Evolutionary conservation across 2,888 invertebrate genomes (phyloP).

Genomic region (Dioctria linearis): DNA sequence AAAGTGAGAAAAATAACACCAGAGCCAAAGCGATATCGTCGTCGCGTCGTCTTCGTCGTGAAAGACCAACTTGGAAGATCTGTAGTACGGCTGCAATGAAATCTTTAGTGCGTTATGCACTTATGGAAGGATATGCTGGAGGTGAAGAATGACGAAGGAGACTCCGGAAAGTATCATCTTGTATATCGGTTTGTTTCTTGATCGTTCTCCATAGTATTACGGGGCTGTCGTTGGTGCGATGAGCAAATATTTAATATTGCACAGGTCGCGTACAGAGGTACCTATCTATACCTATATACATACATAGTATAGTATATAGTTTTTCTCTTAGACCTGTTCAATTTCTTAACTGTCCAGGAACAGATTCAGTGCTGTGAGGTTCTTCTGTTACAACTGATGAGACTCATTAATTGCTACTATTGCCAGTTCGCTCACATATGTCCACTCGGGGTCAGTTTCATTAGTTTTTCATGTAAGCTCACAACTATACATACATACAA

Average conservation of each 20-base stretch:
- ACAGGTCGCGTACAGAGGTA: conserved; percentile 25
- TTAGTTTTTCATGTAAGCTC: conserved; percentile 42
- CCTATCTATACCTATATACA: not conserved
- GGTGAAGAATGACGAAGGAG: conserved; percentile 41
- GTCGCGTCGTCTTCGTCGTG: too few species aligned
- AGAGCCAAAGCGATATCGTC: not conserved
- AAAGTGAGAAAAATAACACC: conserved; percentile 56
- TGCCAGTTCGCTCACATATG: conserved; percentile 47
- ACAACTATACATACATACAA: not conserved
- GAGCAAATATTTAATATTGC: conserved; percentile 53
- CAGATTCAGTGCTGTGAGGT: conserved; percentile 44
- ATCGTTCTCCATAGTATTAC: conserved; percentile 14
- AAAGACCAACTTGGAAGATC: conserved; percentile 28
- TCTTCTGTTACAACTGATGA: conserved; percentile 56
- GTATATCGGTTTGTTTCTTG: conserved; percentile 17
- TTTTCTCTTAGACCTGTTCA: conserved; percentile 35
- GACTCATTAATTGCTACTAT: conserved; percentile 53
- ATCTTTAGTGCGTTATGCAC: conserved; percentile 25
- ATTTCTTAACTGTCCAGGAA: conserved; percentile 53
- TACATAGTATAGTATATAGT: not conserved
- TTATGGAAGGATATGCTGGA: conserved; percentile 17
- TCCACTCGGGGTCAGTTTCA: conserved; percentile 48
- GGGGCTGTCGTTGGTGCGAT: conserved; percentile 40
- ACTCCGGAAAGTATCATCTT: conserved; percentile 13
- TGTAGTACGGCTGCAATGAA: not conserved